Base-by-base conservation (phyloP, 2,888 invertebrate species). In the Drosophila mimica region DNA sequence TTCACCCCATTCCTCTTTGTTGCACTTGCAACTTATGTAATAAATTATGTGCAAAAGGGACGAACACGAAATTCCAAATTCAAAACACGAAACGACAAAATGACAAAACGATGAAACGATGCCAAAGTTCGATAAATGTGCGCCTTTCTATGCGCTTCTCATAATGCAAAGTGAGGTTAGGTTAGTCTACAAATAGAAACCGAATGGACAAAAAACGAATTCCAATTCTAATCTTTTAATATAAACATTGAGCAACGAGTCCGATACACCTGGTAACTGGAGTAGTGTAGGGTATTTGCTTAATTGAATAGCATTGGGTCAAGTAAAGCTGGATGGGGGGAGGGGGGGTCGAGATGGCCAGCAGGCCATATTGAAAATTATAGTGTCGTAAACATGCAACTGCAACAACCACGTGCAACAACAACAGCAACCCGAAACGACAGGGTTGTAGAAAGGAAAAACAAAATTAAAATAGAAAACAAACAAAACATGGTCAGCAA, bases 331-430 rank as follows among this genome's bases (percentile, higher is more conserved):
- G 36, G 8, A 36, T 13, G 17, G 20, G 53, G 33, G 15, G 34
- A 2, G 25, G 25, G 36, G 56, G 38, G 17, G 38, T 9, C 5
- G 31, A 38, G 30, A 11, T 31, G 40, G 43, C 15, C 34, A 8
- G 31, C 49, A 57, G 63, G 67, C 64, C 73, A 83, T 87, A 89
- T 89, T 81, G 87, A 76, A 86, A 83, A 85, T 89, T 88, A 89
- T 88, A 79, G 83, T 80, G 69, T 83, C 63, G 89, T 83, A 74
- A 87, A 76, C 89, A 83, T 86, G 84, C 88, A 87, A 85, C 89
- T 70, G 75, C 76, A 81, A 74, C 65, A 68, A 66, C 59, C 34
- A 54, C 61, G 49, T 43, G n/a, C 53, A 25, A 57, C 72, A 73
- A 61, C 58, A 63, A 43, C 46, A 51, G 20, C 59, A 62, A 30